Base-by-base conservation (phyloP, 2,888 invertebrate genomes). In the Eucriotettix oculatus region DNA sequence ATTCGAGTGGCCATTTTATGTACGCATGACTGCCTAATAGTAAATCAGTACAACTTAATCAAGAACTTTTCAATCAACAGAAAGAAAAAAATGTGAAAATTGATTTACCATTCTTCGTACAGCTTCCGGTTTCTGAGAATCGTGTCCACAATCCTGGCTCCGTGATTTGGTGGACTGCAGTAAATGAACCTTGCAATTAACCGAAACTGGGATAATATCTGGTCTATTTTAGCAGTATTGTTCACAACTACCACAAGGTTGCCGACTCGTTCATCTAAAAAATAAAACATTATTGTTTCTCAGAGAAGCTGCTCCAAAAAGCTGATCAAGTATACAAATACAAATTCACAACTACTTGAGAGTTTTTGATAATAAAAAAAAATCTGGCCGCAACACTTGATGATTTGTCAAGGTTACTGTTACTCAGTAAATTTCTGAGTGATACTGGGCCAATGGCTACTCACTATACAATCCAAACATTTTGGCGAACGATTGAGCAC, bases 401-500 rank as follows among this genome's bases (percentile, higher is more conserved):
- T 29, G 3, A 29, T 29, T 29, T 29, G 29, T 29, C 2, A 29
- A 29, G 7, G 29, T 29, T 29, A 29, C 2, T n/a, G n/a, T n/a
- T n/a, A n/a, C n/a, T n/a, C n/a, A n/a, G n/a, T n/a, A n/a, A n/a
- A n/a, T n/a, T n/a, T n/a, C n/a, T 29, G 7, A 29, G 7, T 29
- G 2, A 29, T 5, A 29, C 29, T 29, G 7, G 2, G 7, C 29
- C 29, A 29, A 29, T 29, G 29, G 29, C 29, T n/a, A 48, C 48
- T 48, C 17, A 60, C 60, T 48, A 17, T 60, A 60, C 41, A 57
- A 40, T 17, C 60, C 57, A 29, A 52, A 17, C 11, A 44, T 53
- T 53, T 57, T 56, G 9, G 60, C 48, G n/a, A 60, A 57, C 17
- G 60, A 48, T 17, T 60, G 57, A 11, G 60, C 53, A 42, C 55